phyloP scores from a whole-genome alignment of 53 echinoderm and acorn worm species.

The Echinometra lucunter region DNA sequence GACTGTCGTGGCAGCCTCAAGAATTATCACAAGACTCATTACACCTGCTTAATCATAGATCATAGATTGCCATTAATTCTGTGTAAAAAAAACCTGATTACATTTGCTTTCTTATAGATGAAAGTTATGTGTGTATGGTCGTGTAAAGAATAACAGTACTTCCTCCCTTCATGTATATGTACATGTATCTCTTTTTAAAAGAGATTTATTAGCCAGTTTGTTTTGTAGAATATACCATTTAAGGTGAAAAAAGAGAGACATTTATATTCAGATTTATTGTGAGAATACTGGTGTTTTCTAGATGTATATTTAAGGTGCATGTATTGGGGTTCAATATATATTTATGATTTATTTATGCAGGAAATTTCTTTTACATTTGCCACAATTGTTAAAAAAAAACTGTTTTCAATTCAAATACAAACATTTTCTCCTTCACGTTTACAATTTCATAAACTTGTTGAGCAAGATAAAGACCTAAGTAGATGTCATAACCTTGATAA shows the following conservation, averaged over 20 bases:
- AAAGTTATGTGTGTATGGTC: not conserved
- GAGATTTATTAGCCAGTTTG: not conserved
- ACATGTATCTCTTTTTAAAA: conserved; percentile 8
- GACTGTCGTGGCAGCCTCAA: too few species aligned
- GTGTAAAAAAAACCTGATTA: too few species aligned
- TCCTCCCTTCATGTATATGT: not conserved
- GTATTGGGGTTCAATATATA: not conserved
- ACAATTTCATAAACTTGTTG: not conserved
- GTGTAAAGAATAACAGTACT: conserved; percentile 27
- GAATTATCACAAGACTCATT: too few species aligned
- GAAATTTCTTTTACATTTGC: not conserved
- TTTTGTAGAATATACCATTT: conserved; percentile 32
- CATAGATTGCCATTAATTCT: too few species aligned
- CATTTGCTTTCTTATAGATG: not conserved
- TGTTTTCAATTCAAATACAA: not conserved
- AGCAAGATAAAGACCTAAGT: not conserved
- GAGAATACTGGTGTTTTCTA: not conserved
- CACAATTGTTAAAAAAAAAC: not conserved
- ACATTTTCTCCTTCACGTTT: not conserved
- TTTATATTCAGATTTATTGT: conserved; percentile 10
- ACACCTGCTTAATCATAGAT: too few species aligned
- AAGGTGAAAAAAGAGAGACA: not conserved
- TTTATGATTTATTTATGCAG: conserved; percentile 1
- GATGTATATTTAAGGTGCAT: conserved; percentile 2
- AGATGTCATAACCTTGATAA: not conserved